phyloP scores from a whole-genome alignment of 2,797 vertebrate genomes.

The Semaprochilodus insignis region DNA sequence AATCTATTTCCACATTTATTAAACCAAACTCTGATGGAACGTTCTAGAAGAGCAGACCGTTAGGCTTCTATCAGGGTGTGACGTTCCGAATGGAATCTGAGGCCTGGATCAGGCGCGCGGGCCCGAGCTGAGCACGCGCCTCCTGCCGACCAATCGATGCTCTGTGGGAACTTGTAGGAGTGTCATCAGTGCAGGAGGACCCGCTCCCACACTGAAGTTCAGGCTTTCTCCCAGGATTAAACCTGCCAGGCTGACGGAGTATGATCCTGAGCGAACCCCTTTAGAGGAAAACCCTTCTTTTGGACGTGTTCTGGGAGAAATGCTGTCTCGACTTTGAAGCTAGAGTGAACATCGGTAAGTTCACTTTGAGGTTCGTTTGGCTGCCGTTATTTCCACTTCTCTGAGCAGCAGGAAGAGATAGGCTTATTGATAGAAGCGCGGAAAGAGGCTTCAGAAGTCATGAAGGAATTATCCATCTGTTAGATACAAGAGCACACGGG shows the following conservation, averaged over 20 bases:
- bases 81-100: neutral
- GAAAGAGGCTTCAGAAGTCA: neutral
- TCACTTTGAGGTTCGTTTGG: neutral
- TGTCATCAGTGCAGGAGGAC: conserved; percentile 15
- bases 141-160: conserved; percentile 5
- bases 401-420: neutral
- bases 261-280: neutral
- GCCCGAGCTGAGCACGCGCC: neutral
- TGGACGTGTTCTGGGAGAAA: neutral
- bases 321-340: neutral
- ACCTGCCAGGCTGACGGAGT: neutral
- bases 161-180: conserved; percentile 9
- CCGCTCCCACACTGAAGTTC: neutral
- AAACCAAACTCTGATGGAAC: neutral
- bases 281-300: neutral
- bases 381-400: neutral
- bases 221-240: neutral
- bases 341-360: conserved; percentile 22
- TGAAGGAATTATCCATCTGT: neutral
- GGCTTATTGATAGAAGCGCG: neutral
- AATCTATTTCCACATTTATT: no score
- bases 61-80: neutral
- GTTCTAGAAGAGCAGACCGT: neutral
- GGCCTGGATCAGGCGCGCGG: neutral
- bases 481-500: no score